Evolutionary conservation across 2,888 invertebrate genomes (phyloP), one percentile per base, ranked within the genome.

Genomic region (Synanthedon formicaeformis): DNA sequence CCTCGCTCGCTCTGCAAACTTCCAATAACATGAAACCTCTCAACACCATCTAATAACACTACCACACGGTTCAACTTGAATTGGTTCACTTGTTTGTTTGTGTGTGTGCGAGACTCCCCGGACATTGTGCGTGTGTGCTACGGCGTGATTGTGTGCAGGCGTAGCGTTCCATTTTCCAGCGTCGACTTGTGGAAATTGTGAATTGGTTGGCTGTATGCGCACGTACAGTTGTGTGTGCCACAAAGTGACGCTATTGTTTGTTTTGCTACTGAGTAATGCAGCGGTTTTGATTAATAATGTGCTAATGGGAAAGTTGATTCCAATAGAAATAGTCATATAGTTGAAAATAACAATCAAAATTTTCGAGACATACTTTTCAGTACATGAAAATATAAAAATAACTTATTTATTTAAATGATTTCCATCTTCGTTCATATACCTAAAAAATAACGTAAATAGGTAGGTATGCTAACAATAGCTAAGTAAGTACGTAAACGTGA

Each of bases 201-300:
- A 85, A 85, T 86, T 68, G 82, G 75, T 67, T 78, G 67, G 66
- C 63, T 78, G 81, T 82, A 81, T 81, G 76, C 60, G 71, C 69
- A 66, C 65, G 66, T 64, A 72, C 71, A 71, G 67, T 73, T 66
- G 78, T 75, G 78, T 71, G 70, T 62, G 69, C 62, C 23, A 70
- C 66, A 69, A 64, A 66, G 64, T 59, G 66, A 68, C 64, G 64
- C 71, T 71, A 74, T 76, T 81, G 80, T 81, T 81, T 82, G 81
- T 81, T 82, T 85, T 84, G 81, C 73, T 75, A 34, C 10, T 34
- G 34, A 34, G 34, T 34, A 34, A 34, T 34, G 34, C 34, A 34
- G 34, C 34, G 34, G 34, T 34, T 34, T 34, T 34, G 10, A 34
- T 34, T 34, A 34, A 8, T 34, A 34, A 34, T 34, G 34, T 6